Percentiles rank a stretch among this genome's conserved stretches.
phyloP scores from a whole-genome alignment of 2,888 invertebrate genomes.

The Eudasyphora cyanicolor region DNA sequence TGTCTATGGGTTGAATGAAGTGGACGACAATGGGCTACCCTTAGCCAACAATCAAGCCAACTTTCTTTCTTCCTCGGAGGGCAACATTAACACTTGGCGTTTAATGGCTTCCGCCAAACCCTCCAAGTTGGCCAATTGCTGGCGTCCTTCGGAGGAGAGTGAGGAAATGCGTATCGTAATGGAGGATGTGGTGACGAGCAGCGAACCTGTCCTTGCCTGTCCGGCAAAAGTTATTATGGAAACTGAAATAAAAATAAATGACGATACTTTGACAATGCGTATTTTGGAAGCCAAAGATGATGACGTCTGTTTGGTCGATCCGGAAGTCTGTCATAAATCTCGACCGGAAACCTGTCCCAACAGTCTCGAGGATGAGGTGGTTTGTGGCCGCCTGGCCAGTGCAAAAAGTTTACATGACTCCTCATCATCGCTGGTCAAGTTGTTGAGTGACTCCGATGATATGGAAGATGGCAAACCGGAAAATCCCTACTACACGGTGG shows the following conservation, averaged over 20 bases:
- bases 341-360: constrained; percentile 67
- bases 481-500: constrained; percentile 48
- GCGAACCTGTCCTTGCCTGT: constrained; percentile 72
- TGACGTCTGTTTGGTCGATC: constrained; percentile 66
- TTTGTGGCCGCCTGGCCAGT: constrained; percentile 78
- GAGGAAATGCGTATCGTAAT: not conserved
- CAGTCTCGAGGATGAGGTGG: constrained; percentile 70
- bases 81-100: constrained; percentile 61
- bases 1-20: constrained; percentile 81
- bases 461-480: constrained; percentile 80
- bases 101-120: constrained; percentile 51
- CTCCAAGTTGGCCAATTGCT: constrained; percentile 59
- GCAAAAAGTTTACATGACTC: constrained; percentile 65
- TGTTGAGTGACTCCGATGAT: constrained; percentile 83
- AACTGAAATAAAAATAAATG: constrained; percentile 90
- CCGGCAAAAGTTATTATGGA: constrained; percentile 88
- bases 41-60: constrained; percentile 41
- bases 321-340: constrained; percentile 67
- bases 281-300: constrained; percentile 84
- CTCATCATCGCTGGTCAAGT: constrained; percentile 81
- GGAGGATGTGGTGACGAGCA: constrained; percentile 68
- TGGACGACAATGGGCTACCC: constrained; percentile 57
- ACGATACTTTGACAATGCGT: constrained; percentile 91
- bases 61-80: constrained; percentile 50
- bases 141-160: constrained; percentile 68